Percentiles rank a stretch among this genome's conserved stretches.
Conservation (phyloP, 2,888 invertebrate species). For the Nezara viridula region DNA sequence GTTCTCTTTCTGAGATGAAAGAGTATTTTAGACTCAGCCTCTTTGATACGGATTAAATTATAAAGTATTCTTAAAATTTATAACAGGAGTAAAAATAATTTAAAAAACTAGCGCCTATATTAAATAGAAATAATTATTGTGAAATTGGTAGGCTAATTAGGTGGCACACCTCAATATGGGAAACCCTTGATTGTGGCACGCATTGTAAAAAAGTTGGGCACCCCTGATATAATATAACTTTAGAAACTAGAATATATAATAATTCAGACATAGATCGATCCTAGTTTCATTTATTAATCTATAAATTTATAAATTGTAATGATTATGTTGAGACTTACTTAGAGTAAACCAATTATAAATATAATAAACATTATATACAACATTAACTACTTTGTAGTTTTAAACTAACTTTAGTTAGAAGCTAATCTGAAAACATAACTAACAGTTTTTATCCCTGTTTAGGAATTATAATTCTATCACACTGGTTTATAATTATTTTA, state of each 20-base stretch:
- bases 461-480: constrained; percentile 35
- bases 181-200: no score
- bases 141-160: no score
- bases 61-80: no score
- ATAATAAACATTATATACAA: constrained; percentile 16
- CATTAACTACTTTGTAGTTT: constrained; percentile 40
- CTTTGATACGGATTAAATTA: no score
- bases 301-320: constrained; percentile 5
- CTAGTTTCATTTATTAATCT: background rate
- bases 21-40: no score
- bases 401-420: constrained; percentile 42
- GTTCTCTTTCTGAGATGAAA: no score
- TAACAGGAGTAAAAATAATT: no score
- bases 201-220: no score
- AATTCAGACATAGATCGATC: background rate
- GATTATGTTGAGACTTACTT: background rate
- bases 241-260: constrained; percentile 8
- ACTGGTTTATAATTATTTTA: constrained; percentile 42
- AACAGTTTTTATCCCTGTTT: constrained; percentile 48
- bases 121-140: no score
- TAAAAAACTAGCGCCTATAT: no score
- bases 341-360: constrained; percentile 16
- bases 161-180: no score
- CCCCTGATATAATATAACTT: background rate
- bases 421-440: background rate